Evolutionary conservation across 2,797 vertebrate genomes (phyloP), one percentile per base, ranked within the genome.

Genomic region (Crenichthys baileyi): DNA sequence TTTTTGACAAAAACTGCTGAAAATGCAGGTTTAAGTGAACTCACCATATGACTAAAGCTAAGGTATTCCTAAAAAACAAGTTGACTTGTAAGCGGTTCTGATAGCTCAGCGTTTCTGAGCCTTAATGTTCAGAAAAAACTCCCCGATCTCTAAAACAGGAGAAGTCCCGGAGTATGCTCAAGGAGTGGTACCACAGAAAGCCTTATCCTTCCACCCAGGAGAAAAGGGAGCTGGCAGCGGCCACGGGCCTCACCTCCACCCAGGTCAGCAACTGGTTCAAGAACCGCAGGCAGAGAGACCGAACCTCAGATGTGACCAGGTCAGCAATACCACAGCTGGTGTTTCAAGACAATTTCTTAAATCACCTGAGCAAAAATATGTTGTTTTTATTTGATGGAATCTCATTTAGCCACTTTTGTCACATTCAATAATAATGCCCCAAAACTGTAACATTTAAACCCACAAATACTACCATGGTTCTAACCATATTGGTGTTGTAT

Each of bases 261-360:
- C 97, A 99, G 93, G 97, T 99, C 90, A 97, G 97, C 91, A 99
- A 99, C 95, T 99, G 97, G 97, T 98, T 99, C 95, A 99, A 99
- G 94, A 99, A 99, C 93, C 96, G 97, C 80, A 91, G 97, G 88
- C 98, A 98, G 90, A 96, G 98, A 88, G 97, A 98, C 92, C 95
- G 98, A 80, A 75, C 48, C 61, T 20, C 48, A 0, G 72, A 83
- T 5, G 1, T 5, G 0, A 75, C 31, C 53, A 12, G 88, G 88
- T 92, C 60, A 85, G 87, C 75, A 6, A 65, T 0, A 46, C 26
- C 29, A 55, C 65, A 24, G 44, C 31, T 50, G 16, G 6, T 44
- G 22, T 22, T 68, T 24, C 36, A 36, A 44, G 15, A 68, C 39
- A 24, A 36, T 12, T 1, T 44, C 22, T 68, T n/a, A 9, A 46